These are phyloP conservation scores for Ptilodon capucinus DNA, from an alignment of 2,888 invertebrate species.

Conservation along the genomic window DNA sequence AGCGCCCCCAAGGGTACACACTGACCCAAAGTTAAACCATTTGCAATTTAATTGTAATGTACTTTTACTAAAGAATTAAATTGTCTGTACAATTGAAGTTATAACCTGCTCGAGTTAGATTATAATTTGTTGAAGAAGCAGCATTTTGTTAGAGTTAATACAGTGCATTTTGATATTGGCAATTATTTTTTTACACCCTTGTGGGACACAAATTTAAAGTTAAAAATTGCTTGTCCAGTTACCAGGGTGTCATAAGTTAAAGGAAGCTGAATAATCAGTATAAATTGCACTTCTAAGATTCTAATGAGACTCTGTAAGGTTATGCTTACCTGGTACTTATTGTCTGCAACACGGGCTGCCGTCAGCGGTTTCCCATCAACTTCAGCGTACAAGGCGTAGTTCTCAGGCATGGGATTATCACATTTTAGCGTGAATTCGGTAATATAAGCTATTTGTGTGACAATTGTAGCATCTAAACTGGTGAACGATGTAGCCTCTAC, in stretches of 20 bases:
- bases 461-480: conserved; percentile 95
- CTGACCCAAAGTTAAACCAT: too few relatives aligned
- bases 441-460: conserved; percentile 95
- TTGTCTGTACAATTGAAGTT: too few relatives aligned
- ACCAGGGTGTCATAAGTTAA: not conserved
- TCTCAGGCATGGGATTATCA: conserved; percentile 83
- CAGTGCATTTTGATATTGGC: too few relatives aligned
- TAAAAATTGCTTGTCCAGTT: too few relatives aligned
- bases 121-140: too few relatives aligned
- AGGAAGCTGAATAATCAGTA: not conserved
- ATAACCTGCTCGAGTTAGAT: too few relatives aligned
- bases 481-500: conserved; percentile 92
- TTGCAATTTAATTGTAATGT: too few relatives aligned
- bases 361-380: conserved; percentile 93
- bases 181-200: too few relatives aligned
- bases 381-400: conserved; percentile 93
- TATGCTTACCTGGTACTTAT: conserved; percentile 91
- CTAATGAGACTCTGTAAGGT: conserved; percentile 2
- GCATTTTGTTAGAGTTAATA: too few relatives aligned
- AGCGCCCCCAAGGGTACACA: too few relatives aligned
- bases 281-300: conserved; percentile 1
- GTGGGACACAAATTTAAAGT: too few relatives aligned
- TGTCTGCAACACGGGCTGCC: conserved; percentile 89
- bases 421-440: conserved; percentile 95
- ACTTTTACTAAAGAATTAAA: too few relatives aligned